Evolutionary conservation across 2,113 vertebrate species (phyloP).

Genomic region (Calidris pugnax): DNA sequence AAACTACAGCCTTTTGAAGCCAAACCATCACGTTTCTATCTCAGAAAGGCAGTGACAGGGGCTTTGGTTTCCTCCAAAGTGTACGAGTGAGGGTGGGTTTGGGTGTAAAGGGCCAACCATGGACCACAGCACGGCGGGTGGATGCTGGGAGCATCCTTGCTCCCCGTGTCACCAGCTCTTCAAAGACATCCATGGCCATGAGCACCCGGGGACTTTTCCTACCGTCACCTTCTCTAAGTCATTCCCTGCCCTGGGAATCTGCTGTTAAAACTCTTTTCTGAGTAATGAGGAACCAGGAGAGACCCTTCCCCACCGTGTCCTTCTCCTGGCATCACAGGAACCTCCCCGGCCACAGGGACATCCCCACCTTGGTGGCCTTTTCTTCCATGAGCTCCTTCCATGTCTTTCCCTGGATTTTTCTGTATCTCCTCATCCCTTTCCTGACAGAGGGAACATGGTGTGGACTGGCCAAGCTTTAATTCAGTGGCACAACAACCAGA

Average conservation of each 20-base stretch:
- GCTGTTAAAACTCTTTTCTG: background rate
- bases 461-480: too few species aligned
- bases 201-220: background rate
- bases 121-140: background rate
- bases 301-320: background rate
- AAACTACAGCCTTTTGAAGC: background rate
- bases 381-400: background rate
- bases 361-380: background rate
- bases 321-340: background rate
- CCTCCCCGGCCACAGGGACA: accelerated
- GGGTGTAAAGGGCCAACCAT: background rate
- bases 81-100: accelerated
- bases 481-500: too few species aligned
- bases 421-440: too few species aligned
- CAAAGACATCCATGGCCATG: background rate
- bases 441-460: too few species aligned
- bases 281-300: background rate
- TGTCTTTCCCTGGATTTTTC: background rate
- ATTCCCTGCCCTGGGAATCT: background rate
- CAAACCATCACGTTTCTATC: background rate
- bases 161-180: background rate
- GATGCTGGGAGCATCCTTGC: background rate
- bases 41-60: background rate
- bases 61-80: background rate
- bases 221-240: accelerated